Evolutionary conservation across 1,140 invertebrate species (phyloP).

Genomic region (Triops cancriformis): DNA sequence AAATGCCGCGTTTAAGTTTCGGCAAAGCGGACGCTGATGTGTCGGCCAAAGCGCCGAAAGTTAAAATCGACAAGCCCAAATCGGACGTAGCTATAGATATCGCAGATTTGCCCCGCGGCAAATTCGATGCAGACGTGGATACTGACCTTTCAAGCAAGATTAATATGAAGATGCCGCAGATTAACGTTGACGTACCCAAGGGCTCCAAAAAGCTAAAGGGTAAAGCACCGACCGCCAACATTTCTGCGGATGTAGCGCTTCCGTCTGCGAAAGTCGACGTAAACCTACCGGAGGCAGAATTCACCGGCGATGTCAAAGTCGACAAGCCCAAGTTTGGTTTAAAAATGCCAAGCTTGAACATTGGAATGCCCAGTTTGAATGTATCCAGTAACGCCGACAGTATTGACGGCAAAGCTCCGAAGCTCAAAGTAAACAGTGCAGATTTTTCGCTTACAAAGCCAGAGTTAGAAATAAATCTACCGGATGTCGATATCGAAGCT

Average conservation of each 20-base stretch:
- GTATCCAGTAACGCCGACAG: not conserved
- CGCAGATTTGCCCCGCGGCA: too few relatives aligned
- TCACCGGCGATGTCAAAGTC: not conserved
- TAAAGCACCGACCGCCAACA: not conserved
- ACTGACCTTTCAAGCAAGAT: not conserved
- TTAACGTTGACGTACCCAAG: not conserved
- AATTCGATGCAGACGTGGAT: not conserved
- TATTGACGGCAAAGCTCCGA: not conserved
- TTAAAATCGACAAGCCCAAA: not conserved
- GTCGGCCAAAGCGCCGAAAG: not conserved
- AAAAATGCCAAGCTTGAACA: conserved; percentile 16
- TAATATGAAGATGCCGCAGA: conserved; percentile 16
- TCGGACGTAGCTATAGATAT: not conserved
- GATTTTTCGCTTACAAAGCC: not conserved
- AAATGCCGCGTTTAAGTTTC: conserved; percentile 22
- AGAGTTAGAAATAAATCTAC: not conserved
- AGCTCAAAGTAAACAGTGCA: not conserved
- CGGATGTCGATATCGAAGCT: not conserved
- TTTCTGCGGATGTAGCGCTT: not conserved
- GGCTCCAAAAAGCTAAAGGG: too few relatives aligned
- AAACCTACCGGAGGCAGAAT: conserved; percentile 15
- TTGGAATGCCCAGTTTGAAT: not conserved
- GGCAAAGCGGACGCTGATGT: conserved; percentile 1
- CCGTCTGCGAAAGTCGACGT: not conserved
- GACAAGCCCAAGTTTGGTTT: conserved; percentile 14